A percentile compares a stretch with the other conserved stretches of the same genome.
These are phyloP conservation scores for Sciurus niger DNA, from an alignment of 2,113 vertebrate species.

Conservation along the genomic window DNA sequence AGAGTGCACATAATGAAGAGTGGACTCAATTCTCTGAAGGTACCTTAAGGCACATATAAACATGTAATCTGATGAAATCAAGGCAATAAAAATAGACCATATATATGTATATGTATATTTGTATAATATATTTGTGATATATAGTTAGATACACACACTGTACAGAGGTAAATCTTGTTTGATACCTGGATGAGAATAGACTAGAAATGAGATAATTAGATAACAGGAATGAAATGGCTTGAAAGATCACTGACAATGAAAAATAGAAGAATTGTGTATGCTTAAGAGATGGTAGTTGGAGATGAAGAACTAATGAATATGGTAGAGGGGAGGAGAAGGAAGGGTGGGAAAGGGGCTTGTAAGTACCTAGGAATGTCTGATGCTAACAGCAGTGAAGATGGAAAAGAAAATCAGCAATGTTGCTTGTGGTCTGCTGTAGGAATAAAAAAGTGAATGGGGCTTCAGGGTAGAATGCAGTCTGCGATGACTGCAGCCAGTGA, in stretches of 20 bases:
- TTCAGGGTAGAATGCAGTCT: neutral
- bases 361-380: neutral
- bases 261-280: slow-evolving; percentile 52
- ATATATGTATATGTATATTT: neutral
- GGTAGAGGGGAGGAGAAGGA: neutral
- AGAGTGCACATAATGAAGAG: slow-evolving; percentile 62
- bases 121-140: neutral
- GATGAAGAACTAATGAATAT: neutral
- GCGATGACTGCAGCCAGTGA: neutral
- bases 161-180: slow-evolving; percentile 23
- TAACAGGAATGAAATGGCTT: slow-evolving; percentile 27
- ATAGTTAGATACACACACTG: too few species aligned
- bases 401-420: neutral
- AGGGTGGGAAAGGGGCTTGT: neutral
- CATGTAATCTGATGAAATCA: slow-evolving; percentile 47
- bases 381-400: neutral
- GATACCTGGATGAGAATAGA: slow-evolving; percentile 34
- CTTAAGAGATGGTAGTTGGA: neutral
- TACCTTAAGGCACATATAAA: slow-evolving; percentile 8
- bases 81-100: neutral
- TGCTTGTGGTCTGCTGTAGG: neutral
- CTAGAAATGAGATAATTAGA: slow-evolving; percentile 50
- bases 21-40: slow-evolving; percentile 58
- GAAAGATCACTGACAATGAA: slow-evolving; percentile 28
- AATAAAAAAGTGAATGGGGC: neutral